Evolutionary conservation across 2,888 invertebrate species (phyloP).

Genomic region (Lycaena phlaeas): DNA sequence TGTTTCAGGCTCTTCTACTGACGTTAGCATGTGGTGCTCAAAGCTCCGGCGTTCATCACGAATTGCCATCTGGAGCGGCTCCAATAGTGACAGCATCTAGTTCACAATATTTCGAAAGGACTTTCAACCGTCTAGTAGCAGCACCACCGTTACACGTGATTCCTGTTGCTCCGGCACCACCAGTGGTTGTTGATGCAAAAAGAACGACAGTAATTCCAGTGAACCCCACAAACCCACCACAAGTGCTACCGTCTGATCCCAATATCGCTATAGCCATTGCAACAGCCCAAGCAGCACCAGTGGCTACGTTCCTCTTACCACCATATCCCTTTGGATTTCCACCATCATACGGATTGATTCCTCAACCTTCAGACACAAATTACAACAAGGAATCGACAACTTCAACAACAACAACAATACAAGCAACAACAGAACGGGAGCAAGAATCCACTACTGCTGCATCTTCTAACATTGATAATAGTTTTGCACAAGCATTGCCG

Average conservation of each 20-base stretch:
- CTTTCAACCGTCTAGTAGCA: constrained; percentile 69
- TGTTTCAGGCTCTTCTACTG: constrained; percentile 41
- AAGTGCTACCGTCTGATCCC: constrained; percentile 33
- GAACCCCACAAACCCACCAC: constrained; percentile 23
- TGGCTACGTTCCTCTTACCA: constrained; percentile 55
- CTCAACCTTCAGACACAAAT: constrained; percentile 35
- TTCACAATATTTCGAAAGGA: constrained; percentile 78
- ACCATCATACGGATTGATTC: constrained; percentile 41
- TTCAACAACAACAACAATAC: constrained; percentile 21
- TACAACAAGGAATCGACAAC: constrained; percentile 41
- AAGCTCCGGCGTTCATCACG: constrained; percentile 40
- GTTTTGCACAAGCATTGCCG: constrained; percentile 46
- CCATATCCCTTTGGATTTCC: constrained; percentile 60
- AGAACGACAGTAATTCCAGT: constrained; percentile 18
- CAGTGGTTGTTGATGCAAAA: constrained; percentile 22
- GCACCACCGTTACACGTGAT: constrained; percentile 32
- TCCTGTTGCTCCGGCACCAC: constrained; percentile 17
- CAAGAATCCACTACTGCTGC: constrained; percentile 41
- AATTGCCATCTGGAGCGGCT: constrained; percentile 29
- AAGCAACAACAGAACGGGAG: constrained; percentile 34
- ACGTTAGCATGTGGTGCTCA: constrained; percentile 34
- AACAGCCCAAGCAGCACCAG: constrained; percentile 57
- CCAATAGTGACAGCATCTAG: constrained; percentile 78
- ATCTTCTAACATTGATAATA: constrained; percentile 46
- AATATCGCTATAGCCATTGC: constrained; percentile 59